These are phyloP conservation scores for Chalcosyrphus nemorum DNA, from an alignment of 2,888 invertebrate genomes.

Conservation along the genomic window DNA sequence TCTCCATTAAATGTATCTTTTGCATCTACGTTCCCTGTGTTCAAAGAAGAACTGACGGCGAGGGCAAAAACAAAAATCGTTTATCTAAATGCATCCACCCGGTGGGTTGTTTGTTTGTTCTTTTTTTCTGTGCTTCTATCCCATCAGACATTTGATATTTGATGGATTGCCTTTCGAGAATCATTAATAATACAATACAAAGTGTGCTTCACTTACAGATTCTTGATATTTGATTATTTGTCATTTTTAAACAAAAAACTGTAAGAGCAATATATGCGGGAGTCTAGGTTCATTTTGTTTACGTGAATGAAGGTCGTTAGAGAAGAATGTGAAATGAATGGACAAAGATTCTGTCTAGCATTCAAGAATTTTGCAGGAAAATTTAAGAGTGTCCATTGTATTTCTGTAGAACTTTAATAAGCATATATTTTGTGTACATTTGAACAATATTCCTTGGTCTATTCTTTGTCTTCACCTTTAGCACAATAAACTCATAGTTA, in stretches of 20 bases:
- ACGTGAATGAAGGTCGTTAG: background rate
- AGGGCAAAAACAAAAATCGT: conserved; percentile 8
- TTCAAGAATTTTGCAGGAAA: too few species aligned
- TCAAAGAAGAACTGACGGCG: background rate
- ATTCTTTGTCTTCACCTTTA: too few species aligned
- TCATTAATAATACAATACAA: conserved; percentile 35
- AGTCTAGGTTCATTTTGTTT: background rate
- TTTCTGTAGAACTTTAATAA: too few species aligned
- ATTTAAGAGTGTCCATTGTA: too few species aligned
- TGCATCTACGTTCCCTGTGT: background rate
- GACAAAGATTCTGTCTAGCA: too few species aligned
- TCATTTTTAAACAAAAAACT: conserved; percentile 4
- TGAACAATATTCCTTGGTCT: too few species aligned
- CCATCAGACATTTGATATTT: conserved; percentile 28
- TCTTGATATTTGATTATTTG: conserved; percentile 15
- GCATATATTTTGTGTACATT: too few species aligned
- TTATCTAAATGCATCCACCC: conserved; percentile 32
- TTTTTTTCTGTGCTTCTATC: conserved; percentile 14
- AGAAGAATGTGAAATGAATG: background rate
- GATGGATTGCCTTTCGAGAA: conserved; percentile 21
- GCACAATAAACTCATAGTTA: too few species aligned
- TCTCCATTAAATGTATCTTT: conserved; percentile 44
- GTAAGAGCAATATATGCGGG: background rate
- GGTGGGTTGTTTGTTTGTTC: background rate
- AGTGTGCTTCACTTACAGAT: conserved; percentile 25